Percentiles rank a stretch among this genome's conserved stretches.
Conservation (phyloP, 2,797 vertebrate genomes). For the Epinephelus malabaricus region DNA sequence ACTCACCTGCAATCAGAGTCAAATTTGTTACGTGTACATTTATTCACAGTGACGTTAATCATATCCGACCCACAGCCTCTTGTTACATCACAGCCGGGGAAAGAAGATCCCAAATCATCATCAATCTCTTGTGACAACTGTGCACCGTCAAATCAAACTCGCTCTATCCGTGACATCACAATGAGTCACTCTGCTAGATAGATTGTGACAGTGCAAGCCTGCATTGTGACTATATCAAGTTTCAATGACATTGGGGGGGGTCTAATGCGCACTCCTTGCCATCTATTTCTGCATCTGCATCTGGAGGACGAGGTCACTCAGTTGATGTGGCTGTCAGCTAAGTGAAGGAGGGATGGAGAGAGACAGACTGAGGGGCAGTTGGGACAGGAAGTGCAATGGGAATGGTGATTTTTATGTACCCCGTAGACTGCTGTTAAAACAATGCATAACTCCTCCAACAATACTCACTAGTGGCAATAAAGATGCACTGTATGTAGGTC, state of each 20-base stretch:
- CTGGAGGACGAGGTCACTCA: background rate
- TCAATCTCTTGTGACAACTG: slow-evolving; percentile 39
- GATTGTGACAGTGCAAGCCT: slow-evolving; percentile 2
- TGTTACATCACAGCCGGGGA: slow-evolving; percentile 1
- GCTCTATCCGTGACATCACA: background rate
- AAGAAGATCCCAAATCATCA: background rate
- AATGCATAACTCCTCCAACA: slow-evolving; percentile 1
- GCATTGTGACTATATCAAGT: slow-evolving; percentile 7
- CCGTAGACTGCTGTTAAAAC: slow-evolving; percentile 25
- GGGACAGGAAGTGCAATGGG: background rate
- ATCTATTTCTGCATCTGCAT: slow-evolving; percentile 32
- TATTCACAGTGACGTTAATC: slow-evolving; percentile 22
- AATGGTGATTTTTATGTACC: background rate
- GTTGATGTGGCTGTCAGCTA: background rate
- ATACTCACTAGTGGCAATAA: background rate
- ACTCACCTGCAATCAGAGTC: background rate
- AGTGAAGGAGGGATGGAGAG: background rate
- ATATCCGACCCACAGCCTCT: background rate
- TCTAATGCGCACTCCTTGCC: slow-evolving; percentile 19
- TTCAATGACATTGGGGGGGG: slow-evolving; percentile 30
- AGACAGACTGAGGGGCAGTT: background rate
- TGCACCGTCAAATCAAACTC: slow-evolving; percentile 18
- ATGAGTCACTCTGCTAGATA: slow-evolving; percentile 11
- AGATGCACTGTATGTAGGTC: background rate
- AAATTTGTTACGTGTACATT: background rate